A percentile compares a stretch with the other conserved stretches of the same genome.
Conservation (phyloP, 2,888 invertebrate genomes). For the Monopis laevigella region DNA sequence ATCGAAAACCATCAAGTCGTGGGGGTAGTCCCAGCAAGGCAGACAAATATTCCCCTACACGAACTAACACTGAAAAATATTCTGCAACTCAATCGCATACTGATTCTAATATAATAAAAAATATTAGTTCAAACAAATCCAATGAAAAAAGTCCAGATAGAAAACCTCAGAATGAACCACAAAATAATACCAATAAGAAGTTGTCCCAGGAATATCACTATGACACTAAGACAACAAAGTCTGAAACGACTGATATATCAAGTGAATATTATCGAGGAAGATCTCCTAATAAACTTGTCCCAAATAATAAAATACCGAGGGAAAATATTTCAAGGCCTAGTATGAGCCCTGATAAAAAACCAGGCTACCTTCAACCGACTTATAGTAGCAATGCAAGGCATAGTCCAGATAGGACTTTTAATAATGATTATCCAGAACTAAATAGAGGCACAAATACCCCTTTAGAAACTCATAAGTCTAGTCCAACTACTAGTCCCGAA, state of each 20-base stretch:
- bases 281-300: no score
- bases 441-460: no score
- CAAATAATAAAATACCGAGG: no score
- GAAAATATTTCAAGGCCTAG: no score
- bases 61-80: conserved; percentile 31
- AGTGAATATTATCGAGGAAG: no score
- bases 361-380: conserved; percentile 13
- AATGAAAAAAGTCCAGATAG: conserved; percentile 22
- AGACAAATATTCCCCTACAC: conserved; percentile 43
- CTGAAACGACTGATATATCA: no score
- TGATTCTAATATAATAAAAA: conserved; percentile 33
- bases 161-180: conserved; percentile 18
- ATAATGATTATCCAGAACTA: no score
- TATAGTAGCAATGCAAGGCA: conserved; percentile 14
- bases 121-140: conserved; percentile 35
- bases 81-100: no score
- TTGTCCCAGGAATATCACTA: no score
- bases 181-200: no score
- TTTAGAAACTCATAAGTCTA: no score
- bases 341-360: conserved; percentile 39
- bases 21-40: conserved; percentile 35
- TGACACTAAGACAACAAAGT: no score
- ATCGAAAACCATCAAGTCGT: conserved; percentile 38
- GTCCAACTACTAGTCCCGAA: conserved; percentile 21
- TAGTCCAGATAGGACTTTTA: conserved; percentile 28